Evolutionary conservation across 2,888 invertebrate species (phyloP), one percentile per base, ranked within the genome.

Genomic region (Heliconius ismenius): DNA sequence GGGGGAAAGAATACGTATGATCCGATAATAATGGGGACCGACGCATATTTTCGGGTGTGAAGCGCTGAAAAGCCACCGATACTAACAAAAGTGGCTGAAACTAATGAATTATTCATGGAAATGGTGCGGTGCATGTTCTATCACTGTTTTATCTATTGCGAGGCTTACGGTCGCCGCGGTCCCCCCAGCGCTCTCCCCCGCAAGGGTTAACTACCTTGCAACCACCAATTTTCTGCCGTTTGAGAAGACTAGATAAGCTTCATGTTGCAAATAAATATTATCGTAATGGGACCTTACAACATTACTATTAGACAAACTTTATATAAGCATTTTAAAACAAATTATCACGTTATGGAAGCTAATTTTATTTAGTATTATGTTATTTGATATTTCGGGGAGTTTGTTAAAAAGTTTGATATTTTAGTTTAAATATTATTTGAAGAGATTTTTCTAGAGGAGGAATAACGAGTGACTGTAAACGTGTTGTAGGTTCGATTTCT

Each of bases 81-180:
- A 93, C 90, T 90, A 91, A 92, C 94, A 92, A 93, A 92, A 93
- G 94, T 94, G 92, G 93, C 92, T 91, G 94, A 92, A 93, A 91
- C 94, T 93, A 90, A 94, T 94, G 94, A 94, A 94, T 94, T 91
- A 94, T 94, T 94, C 94, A 94, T 92, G 87, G 84, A 89, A 89
- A 89, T 91, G 92, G 91, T 89, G 91, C 92, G 92, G 94, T 93
- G 94, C 94, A 94, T 94, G 94, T 94, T 94, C 94, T 94, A 94
- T 94, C 94, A 92, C 94, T 94, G 94, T 94, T 94, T 93, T 94
- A 94, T 94, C 94, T 94, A 94, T 94, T 92, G 94, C 89, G 94
- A 90, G 91, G 88, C 89, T 89, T 86, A 87, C 88, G 86, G 87
- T 72, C 58, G 76, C 69, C 74, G 64, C 77, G 74, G 73, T 64